These are phyloP conservation scores for Sussaba pulchella DNA, from an alignment of 2,888 invertebrate genomes.

Conservation along the genomic window DNA sequence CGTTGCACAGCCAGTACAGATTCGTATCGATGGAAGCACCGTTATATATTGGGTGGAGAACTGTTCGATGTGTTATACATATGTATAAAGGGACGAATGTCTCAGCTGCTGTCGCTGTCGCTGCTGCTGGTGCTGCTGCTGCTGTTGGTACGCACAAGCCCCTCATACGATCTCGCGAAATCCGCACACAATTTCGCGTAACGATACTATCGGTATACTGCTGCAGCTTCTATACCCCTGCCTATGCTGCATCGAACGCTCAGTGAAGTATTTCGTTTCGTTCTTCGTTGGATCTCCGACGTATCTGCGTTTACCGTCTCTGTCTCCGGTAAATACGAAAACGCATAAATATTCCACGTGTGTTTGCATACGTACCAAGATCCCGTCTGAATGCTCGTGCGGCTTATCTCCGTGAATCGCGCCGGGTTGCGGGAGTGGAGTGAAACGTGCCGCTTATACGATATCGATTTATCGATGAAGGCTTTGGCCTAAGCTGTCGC, in stretches of 20 bases:
- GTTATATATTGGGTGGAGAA: neutral
- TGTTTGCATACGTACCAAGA: conserved; percentile 67
- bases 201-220: conserved; percentile 28
- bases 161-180: conserved; percentile 38
- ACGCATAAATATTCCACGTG: conserved; percentile 66
- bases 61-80: conserved; percentile 19
- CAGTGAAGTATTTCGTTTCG: conserved; percentile 43
- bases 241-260: neutral
- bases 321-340: conserved; percentile 57
- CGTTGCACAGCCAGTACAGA: conserved; percentile 1
- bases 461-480: conserved; percentile 65
- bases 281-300: conserved; percentile 31
- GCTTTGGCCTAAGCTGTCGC: conserved; percentile 59
- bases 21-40: neutral
- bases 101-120: conserved; percentile 56
- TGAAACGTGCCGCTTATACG: conserved; percentile 63
- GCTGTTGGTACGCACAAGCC: conserved; percentile 60
- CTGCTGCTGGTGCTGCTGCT: no score
- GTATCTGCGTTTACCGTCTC: conserved; percentile 3
- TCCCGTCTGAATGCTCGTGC: conserved; percentile 60
- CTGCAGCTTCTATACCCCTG: no score
- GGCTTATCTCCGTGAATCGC: conserved; percentile 62
- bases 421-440: conserved; percentile 38
- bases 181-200: conserved; percentile 45
- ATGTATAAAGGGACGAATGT: conserved; percentile 31